Evolutionary conservation across 2,113 vertebrate genomes (phyloP), one percentile per base, ranked within the genome.

Genomic region (Garra rufa): DNA sequence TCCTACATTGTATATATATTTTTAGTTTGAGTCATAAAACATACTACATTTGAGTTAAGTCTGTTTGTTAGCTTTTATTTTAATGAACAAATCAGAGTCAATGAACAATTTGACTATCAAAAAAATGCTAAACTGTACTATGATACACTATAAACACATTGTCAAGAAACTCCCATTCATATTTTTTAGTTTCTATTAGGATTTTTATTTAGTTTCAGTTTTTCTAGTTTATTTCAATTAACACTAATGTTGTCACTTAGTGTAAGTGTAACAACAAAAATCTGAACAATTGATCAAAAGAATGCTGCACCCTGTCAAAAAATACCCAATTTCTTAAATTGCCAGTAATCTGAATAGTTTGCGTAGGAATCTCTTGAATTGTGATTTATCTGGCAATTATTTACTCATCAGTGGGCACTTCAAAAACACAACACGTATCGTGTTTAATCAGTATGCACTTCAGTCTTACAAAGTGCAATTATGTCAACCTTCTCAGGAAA

Each of bases 381-480:
- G n/a, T 61, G 76, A 78, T 61, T 78, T 61, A 43, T 26, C 55
- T 61, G 38, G 3, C 38, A 78, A 78, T 78, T 61, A 59, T 43
- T 78, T 78, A 78, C 52, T 78, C 55, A 59, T 44, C 52, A 77
- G 34, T 24, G n/a, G 52, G 6, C 76, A 57, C 50, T 76, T 55
- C 30, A 57, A 52, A 76, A 76, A 57, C 50, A 78, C 21, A 78
- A 78, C 10, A 43, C 38, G n/a, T 41, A 78, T 19, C 41, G 1
- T 1, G 8, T 78, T 44, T 78, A 43, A 78, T 61, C 55, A 78
- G 76, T 26, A 61, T 78, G 7, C 38, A 24, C 52, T 61, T 78
- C 8, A 61, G n/a, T 15, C 34, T 61, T 77, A 26, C 30, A 59
- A 59, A 57, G 76, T 44, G 34, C 76, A 61, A 78, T 78, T 78